phyloP scores from a whole-genome alignment of 2,113 vertebrate species.

The Mungos mungo region DNA sequence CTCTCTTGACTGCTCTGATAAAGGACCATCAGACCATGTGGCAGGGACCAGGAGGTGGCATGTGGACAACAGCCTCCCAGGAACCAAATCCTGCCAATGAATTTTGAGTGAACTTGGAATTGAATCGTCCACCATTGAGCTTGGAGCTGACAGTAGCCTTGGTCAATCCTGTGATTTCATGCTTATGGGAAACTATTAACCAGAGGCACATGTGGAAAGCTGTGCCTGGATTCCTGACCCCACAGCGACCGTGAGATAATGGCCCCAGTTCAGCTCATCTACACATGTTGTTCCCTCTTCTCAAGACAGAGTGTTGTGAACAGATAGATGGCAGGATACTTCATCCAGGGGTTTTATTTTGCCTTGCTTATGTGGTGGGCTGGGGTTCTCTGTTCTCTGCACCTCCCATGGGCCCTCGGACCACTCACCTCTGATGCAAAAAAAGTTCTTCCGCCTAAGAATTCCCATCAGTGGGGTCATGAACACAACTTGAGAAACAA shows the following conservation, averaged over 20 bases:
- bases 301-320: background rate
- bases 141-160: background rate
- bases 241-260: background rate
- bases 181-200: background rate
- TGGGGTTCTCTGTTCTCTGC: background rate
- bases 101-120: background rate
- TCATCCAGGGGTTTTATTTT: background rate
- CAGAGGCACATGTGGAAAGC: background rate
- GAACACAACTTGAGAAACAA: background rate
- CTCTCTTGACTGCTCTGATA: background rate
- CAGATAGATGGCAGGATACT: background rate
- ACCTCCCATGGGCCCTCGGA: background rate
- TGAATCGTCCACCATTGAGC: background rate
- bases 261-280: background rate
- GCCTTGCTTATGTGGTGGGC: background rate
- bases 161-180: background rate
- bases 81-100: background rate
- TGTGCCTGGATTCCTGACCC: background rate
- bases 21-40: background rate
- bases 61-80: background rate
- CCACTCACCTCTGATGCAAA: background rate
- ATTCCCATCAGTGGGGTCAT: background rate
- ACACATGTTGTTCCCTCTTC: background rate
- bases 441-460: background rate
- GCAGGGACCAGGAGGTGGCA: background rate